Evolutionary conservation across 2,113 vertebrate species (phyloP), one percentile per base, ranked within the genome.

Genomic region (Ivindomyrus marchei): DNA sequence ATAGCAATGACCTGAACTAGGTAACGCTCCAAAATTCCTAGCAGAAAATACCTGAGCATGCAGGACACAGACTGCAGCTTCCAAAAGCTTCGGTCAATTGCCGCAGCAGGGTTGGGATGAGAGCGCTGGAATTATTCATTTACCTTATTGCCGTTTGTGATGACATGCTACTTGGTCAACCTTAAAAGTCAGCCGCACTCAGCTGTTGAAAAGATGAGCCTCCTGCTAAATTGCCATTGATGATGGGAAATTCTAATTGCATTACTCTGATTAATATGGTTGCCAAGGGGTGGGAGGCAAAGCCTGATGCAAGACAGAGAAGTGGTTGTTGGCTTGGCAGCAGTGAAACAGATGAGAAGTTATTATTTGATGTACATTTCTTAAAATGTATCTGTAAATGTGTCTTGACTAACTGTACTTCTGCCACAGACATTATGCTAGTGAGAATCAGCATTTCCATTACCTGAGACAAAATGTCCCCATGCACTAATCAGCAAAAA

Each of bases 201-300:
- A 53, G 70, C 88, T 53, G 70, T 39, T 50, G 49, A 83, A 45
- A 89, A 15, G 21, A 19, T 31, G 49, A 53, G 31, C 70, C 47
- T 36, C 17, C 88, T 83, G 70, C 10, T 1, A 88, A 89, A 89
- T 56, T 56, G 74, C 74, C 74, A 83, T 83, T 84, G 49, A 89
- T 89, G 52, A 83, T 80, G 88, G 70, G 7, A 84, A 84, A 89
- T 84, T 89, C 47, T 89, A 89, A 83, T 83, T 83, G 83, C 74
- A 53, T 45, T 83, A 49, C 36, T 84, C 27, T 83, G 46, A 89
- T 89, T 89, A 84, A 89, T 83, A 42, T 46, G 88, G 74, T 17
- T 80, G 74, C 31, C 74, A 19, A 39, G 36, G 74, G 74, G 15
- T 42, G 49, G 58, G 66, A 36, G 31, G 36, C 45, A 8, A 31